Evolutionary conservation across 2,888 invertebrate genomes (phyloP).

Genomic region (Timema podura): DNA sequence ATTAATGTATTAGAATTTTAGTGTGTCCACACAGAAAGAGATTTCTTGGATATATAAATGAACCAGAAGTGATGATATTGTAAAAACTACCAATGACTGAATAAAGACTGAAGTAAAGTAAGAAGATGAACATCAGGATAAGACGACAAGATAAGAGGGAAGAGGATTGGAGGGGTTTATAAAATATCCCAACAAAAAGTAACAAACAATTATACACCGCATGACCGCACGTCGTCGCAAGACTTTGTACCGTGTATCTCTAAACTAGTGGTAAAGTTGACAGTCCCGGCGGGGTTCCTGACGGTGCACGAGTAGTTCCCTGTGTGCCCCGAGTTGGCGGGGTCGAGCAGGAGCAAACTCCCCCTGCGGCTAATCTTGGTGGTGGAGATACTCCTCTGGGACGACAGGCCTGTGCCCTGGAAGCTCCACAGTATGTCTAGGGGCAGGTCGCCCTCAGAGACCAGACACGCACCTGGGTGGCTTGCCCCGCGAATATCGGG

Average conservation of each 20-base stretch:
- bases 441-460: slow-evolving; percentile 56
- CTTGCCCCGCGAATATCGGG: slow-evolving; percentile 73
- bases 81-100: no score
- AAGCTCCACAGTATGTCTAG: slow-evolving; percentile 54
- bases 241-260: slow-evolving; percentile 23
- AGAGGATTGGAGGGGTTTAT: no score
- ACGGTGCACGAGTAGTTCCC: slow-evolving; percentile 45
- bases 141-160: no score
- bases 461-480: slow-evolving; percentile 68
- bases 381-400: slow-evolving; percentile 40
- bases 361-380: slow-evolving; percentile 48
- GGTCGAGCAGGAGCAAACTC: slow-evolving; percentile 48
- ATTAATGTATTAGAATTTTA: no score
- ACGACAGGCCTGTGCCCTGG: slow-evolving; percentile 45
- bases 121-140: no score
- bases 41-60: no score
- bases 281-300: slow-evolving; percentile 40
- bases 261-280: slow-evolving; percentile 37
- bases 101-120: no score
- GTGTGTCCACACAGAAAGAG: no score
- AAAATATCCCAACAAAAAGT: no score
- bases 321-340: slow-evolving; percentile 37
- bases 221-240: no score
- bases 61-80: no score
- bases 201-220: background rate